A percentile compares a stretch with the other conserved stretches of the same genome.
Conservation (phyloP, 2,888 invertebrate species). For the Megalurothrips usitatus region DNA sequence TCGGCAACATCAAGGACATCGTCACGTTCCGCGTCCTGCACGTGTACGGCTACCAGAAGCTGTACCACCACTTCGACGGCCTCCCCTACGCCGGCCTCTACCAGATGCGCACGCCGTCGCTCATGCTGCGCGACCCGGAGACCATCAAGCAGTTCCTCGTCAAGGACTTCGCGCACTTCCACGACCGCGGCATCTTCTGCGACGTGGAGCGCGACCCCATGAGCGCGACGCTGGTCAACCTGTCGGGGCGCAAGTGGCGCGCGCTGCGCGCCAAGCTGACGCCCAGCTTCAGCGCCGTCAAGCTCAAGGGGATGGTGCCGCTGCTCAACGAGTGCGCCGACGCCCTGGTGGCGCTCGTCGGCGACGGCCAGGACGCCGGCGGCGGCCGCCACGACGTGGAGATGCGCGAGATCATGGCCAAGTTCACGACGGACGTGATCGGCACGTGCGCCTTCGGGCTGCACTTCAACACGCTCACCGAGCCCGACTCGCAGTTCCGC, state of each 20-base stretch:
- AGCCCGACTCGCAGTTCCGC: conserved; percentile 46
- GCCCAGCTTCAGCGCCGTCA: conserved; percentile 54
- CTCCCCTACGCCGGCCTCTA: conserved; percentile 50
- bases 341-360: conserved; percentile 43
- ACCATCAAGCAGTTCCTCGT: conserved; percentile 49
- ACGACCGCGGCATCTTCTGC: conserved; percentile 48
- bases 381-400: conserved; percentile 41
- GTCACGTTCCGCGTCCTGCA: conserved; percentile 42
- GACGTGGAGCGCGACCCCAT: conserved; percentile 45
- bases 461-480: conserved; percentile 47
- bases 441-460: conserved; percentile 51
- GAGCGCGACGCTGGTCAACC: conserved; percentile 46
- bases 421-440: conserved; percentile 51
- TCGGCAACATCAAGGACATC: conserved; percentile 47
- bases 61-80: conserved; percentile 42
- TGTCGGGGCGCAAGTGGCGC: conserved; percentile 53
- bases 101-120: conserved; percentile 49
- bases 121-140: conserved; percentile 49
- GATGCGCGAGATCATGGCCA: conserved; percentile 46
- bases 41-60: conserved; percentile 43
- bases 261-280: conserved; percentile 50
- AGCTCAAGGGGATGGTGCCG: conserved; percentile 52
- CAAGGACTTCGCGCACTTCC: conserved; percentile 50
- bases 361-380: conserved; percentile 34
- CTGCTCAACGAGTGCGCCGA: conserved; percentile 47